Evolutionary conservation across 1,140 invertebrate species (phyloP).

Genomic region (Drosophila sproati): DNA sequence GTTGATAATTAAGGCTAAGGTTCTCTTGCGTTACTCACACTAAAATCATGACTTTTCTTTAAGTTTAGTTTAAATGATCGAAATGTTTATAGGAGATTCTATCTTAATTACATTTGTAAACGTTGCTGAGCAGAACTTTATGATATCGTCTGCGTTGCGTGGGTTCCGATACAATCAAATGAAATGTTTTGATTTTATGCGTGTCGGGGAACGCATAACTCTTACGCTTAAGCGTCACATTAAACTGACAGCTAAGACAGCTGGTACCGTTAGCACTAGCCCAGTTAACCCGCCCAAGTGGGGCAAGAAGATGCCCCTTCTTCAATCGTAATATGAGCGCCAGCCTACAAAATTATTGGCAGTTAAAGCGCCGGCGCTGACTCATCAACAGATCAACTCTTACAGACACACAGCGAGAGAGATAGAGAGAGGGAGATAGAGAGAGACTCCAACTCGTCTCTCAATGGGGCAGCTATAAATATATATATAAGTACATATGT

Average conservation of each 20-base stretch:
- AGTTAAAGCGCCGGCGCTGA: slow-evolving; percentile 56
- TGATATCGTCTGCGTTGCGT: slow-evolving; percentile 15
- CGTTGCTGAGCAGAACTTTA: slow-evolving; percentile 26
- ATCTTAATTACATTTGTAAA: slow-evolving; percentile 60
- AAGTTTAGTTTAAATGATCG: neutral
- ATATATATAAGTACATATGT: neutral
- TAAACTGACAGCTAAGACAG: slow-evolving; percentile 27
- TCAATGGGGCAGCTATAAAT: neutral
- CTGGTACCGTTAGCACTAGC: slow-evolving; percentile 58
- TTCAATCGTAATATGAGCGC: slow-evolving; percentile 60
- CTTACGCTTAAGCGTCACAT: slow-evolving; percentile 21
- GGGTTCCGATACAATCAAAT: slow-evolving; percentile 40
- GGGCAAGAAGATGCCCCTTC: slow-evolving; percentile 29
- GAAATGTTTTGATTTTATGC: slow-evolving; percentile 41
- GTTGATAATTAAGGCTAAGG: neutral
- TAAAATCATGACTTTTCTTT: neutral
- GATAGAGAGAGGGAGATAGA: slow-evolving; percentile 15
- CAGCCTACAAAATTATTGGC: slow-evolving; percentile 41
- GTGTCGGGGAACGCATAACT: slow-evolving; percentile 52
- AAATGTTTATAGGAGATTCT: neutral
- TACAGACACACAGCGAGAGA: no score
- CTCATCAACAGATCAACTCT: slow-evolving; percentile 21
- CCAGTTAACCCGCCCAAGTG: slow-evolving; percentile 43
- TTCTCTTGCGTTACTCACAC: neutral
- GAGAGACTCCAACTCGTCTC: slow-evolving; percentile 6